A percentile compares a stretch with the other conserved stretches of the same genome.
These are phyloP conservation scores for Acleris laterana DNA, from an alignment of 2,888 invertebrate genomes.

Conservation along the genomic window DNA sequence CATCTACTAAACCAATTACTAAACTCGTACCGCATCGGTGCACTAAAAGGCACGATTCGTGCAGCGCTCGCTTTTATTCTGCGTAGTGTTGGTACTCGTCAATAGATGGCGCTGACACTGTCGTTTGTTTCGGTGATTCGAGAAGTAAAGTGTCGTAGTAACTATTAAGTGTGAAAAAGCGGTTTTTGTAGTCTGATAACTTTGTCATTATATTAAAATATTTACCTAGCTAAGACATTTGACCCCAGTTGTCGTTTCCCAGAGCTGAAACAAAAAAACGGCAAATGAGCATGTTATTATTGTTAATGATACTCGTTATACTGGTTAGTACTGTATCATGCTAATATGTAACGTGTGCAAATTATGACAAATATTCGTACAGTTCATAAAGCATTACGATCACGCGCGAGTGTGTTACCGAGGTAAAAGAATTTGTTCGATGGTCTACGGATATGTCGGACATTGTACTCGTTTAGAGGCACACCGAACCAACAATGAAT, in stretches of 20 bases:
- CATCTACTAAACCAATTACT: conserved; percentile 48
- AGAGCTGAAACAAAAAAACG: conserved; percentile 86
- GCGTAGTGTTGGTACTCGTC: conserved; percentile 24
- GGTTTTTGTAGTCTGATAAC: no score
- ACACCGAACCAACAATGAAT: background rate
- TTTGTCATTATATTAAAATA: conserved; percentile 8
- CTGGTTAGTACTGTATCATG: background rate
- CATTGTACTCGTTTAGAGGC: background rate
- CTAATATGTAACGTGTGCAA: background rate
- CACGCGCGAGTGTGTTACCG: conserved; percentile 9
- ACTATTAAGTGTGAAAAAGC: no score
- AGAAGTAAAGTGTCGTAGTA: no score
- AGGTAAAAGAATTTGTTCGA: conserved; percentile 33
- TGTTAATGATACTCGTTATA: no score
- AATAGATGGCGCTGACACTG: conserved; percentile 59
- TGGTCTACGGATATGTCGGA: conserved; percentile 14
- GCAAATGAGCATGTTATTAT: background rate
- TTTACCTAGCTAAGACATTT: conserved; percentile 93
- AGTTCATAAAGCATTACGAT: conserved; percentile 18
- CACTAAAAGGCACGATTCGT: background rate
- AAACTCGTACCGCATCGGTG: conserved; percentile 6
- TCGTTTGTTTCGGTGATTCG: background rate
- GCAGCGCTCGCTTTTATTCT: background rate
- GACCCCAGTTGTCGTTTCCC: conserved; percentile 92
- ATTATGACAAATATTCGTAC: conserved; percentile 1